Evolutionary conservation across 2,113 vertebrate species (phyloP).

Genomic region (Anarhynchus alexandrinus): DNA sequence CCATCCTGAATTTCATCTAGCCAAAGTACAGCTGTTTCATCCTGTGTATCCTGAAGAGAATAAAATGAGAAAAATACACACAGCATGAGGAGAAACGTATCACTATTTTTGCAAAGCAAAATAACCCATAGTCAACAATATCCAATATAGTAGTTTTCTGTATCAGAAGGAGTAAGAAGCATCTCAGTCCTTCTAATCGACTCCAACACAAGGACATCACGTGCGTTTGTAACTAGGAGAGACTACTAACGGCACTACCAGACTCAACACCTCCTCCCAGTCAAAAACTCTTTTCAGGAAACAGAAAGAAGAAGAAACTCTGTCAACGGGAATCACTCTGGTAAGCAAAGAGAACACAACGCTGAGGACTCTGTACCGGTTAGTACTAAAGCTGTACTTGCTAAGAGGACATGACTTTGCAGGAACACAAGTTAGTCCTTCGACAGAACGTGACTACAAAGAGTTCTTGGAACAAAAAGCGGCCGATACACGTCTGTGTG

Average conservation of each 20-base stretch:
- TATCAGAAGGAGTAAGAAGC: not conserved
- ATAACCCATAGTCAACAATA: not conserved
- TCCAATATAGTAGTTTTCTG: rapidly evolving
- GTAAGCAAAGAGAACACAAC: not conserved
- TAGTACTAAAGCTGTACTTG: not conserved
- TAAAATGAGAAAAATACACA: not conserved
- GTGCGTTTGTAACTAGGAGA: not conserved
- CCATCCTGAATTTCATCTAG: slow-evolving; percentile 96
- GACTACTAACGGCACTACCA: not conserved
- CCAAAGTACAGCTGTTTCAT: slow-evolving; percentile 96
- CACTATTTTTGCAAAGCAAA: not conserved
- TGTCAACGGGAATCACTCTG: not conserved
- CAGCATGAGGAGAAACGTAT: not conserved
- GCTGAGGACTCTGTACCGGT: not conserved
- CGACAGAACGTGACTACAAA: not conserved
- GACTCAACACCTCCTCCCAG: not conserved
- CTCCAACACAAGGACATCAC: not conserved
- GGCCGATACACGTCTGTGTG: rapidly evolving
- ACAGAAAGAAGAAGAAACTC: not conserved
- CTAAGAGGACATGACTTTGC: not conserved
- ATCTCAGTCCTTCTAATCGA: not conserved
- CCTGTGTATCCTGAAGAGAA: slow-evolving; percentile 84
- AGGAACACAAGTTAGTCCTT: not conserved
- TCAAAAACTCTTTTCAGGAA: not conserved
- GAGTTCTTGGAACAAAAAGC: not conserved